Conservation (phyloP, 2,797 vertebrate species). For the Gallinago stenura region DNA sequence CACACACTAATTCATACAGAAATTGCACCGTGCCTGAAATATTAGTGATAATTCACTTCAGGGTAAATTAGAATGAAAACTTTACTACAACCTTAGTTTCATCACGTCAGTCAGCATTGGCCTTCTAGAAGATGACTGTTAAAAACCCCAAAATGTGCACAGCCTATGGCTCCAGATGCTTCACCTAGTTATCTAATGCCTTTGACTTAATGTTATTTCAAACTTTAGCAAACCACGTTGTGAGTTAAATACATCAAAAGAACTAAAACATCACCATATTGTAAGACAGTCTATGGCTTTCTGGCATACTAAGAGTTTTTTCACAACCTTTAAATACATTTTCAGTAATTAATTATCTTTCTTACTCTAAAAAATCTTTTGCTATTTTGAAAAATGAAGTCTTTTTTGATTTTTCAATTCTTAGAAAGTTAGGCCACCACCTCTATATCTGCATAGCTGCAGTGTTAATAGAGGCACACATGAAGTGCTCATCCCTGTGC, state of each 20-base stretch:
- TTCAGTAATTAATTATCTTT: background rate
- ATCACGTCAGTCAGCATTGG: background rate
- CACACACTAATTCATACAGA: background rate
- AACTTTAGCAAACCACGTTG: background rate
- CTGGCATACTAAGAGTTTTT: background rate
- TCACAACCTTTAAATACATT: background rate
- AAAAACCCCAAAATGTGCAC: background rate
- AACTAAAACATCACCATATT: background rate
- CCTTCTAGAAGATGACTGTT: background rate
- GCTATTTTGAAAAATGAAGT: background rate
- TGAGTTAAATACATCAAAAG: background rate
- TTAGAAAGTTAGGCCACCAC: background rate
- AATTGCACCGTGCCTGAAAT: background rate
- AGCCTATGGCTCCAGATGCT: background rate
- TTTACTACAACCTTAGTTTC: background rate
- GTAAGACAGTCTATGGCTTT: background rate
- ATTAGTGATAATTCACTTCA: background rate
- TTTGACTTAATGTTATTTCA: background rate
- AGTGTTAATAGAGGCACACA: background rate
- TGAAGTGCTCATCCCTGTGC: rapidly evolving
- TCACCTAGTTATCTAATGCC: background rate
- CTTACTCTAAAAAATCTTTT: background rate
- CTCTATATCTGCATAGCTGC: background rate
- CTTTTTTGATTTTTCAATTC: background rate
- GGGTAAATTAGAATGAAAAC: background rate